A percentile compares a stretch with the other conserved stretches of the same genome.
These are phyloP conservation scores for Sycophaga agraensis DNA, from an alignment of 1,140 invertebrate genomes.

Conservation along the genomic window DNA sequence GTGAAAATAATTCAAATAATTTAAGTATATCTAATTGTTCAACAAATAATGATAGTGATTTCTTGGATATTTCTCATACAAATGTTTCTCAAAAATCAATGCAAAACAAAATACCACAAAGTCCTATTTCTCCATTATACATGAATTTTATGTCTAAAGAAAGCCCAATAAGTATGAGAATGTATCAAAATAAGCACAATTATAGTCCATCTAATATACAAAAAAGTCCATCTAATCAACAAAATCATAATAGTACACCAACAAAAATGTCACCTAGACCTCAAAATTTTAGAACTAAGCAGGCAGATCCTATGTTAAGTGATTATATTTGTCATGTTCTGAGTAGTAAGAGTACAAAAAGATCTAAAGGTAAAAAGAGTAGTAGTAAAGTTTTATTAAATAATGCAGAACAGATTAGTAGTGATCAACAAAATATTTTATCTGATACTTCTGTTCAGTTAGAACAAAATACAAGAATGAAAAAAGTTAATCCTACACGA, in stretches of 20 bases:
- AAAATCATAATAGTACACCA: conserved; percentile 18
- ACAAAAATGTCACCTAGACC: conserved; percentile 27
- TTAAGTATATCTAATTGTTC: conserved; percentile 13
- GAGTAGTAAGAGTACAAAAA: conserved; percentile 31
- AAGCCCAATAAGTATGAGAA: conserved; percentile 31
- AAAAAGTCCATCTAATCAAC: conserved; percentile 27
- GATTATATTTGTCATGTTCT: conserved; percentile 42
- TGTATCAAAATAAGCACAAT: conserved; percentile 20
- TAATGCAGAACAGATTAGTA: conserved; percentile 1
- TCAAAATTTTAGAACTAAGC: conserved; percentile 36
- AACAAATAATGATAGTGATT: conserved; percentile 8
- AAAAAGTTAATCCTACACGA: conserved; percentile 46
- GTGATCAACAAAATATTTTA: conserved; percentile 8
- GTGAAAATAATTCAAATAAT: conserved; percentile 13
- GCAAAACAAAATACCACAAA: conserved; percentile 20
- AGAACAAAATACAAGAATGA: conserved; percentile 34
- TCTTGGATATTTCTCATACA: conserved; percentile 18
- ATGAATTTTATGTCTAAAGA: conserved; percentile 21
- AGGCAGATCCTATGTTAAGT: too few species aligned
- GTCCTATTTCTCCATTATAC: conserved; percentile 34
- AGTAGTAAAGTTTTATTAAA: conserved; percentile 10
- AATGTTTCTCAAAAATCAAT: conserved; percentile 28
- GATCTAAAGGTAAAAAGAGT: conserved; percentile 29
- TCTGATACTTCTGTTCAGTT: conserved; percentile 23
- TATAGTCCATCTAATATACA: conserved; percentile 22